Percentiles rank a stretch among this genome's conserved stretches.
phyloP scores from a whole-genome alignment of 2,797 vertebrate genomes.

The Sebastes cheni region DNA sequence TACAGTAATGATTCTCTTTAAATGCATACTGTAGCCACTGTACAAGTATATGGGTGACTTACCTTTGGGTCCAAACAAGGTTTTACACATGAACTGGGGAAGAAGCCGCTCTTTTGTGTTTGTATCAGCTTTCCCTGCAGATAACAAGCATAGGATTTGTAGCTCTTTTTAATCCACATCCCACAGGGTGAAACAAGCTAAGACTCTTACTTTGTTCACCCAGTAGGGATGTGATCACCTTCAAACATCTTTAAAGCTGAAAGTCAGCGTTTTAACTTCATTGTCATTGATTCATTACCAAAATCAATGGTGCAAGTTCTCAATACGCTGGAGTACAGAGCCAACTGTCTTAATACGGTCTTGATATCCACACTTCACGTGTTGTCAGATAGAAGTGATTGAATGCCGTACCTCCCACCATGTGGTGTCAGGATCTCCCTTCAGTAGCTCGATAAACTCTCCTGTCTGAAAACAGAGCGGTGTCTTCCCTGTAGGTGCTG shows the following conservation, averaged over 20 bases:
- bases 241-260: not conserved
- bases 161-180: not conserved
- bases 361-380: not conserved
- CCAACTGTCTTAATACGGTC: fast-evolving
- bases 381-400: not conserved
- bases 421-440: constrained; percentile 91
- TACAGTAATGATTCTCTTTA: not conserved
- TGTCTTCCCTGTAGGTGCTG: constrained; percentile 87
- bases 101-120: constrained; percentile 92
- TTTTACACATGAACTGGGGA: constrained; percentile 93
- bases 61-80: constrained; percentile 96
- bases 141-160: not conserved
- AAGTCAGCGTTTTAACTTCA: not conserved
- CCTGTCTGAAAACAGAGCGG: constrained; percentile 91
- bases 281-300: not conserved
- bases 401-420: constrained; percentile 93
- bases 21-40: not conserved
- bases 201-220: not conserved
- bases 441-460: constrained; percentile 93
- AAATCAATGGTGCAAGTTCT: not conserved
- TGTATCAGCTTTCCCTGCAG: constrained; percentile 90
- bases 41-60: constrained; percentile 9
- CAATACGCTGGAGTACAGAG: not conserved
- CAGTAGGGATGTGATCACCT: not conserved
- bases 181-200: not conserved